These are phyloP conservation scores for Metaphire vulgaris DNA, from an alignment of 1,140 invertebrate species.

Conservation along the genomic window DNA sequence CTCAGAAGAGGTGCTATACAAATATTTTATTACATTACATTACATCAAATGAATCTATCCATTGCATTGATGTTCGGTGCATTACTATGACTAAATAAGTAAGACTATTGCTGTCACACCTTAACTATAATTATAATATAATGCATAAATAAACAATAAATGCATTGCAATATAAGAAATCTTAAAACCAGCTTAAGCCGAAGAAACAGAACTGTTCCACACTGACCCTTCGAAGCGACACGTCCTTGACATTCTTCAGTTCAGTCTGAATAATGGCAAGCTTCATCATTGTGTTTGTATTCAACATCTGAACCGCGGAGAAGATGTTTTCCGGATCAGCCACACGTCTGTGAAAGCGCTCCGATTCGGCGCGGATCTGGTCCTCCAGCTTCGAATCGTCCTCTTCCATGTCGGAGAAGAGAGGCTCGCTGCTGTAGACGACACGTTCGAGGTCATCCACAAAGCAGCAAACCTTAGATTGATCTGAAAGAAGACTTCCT, in stretches of 20 bases:
- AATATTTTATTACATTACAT: too few relatives aligned
- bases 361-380: slow-evolving; percentile 12
- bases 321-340: slow-evolving; percentile 35
- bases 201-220: too few relatives aligned
- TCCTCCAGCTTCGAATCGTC: slow-evolving; percentile 20
- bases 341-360: slow-evolving; percentile 6
- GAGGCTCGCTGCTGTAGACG: slow-evolving; percentile 44
- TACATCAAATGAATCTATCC: too few relatives aligned
- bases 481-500: slow-evolving; percentile 36
- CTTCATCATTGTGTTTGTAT: slow-evolving; percentile 95
- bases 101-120: too few relatives aligned
- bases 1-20: too few relatives aligned
- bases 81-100: too few relatives aligned
- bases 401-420: slow-evolving; percentile 48
- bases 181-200: too few relatives aligned
- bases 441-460: slow-evolving; percentile 43
- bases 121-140: too few relatives aligned
- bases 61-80: too few relatives aligned
- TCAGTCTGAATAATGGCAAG: slow-evolving; percentile 93
- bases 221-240: slow-evolving; percentile 88
- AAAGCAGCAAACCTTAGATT: slow-evolving; percentile 9
- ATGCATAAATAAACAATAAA: too few relatives aligned
- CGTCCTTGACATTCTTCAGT: slow-evolving; percentile 92
- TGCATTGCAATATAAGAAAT: too few relatives aligned
- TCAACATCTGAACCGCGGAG: slow-evolving; percentile 55